Percentiles rank a stretch among this genome's conserved stretches.
Conservation (phyloP, 2,113 vertebrate species). For the Tonatia bakeri region DNA sequence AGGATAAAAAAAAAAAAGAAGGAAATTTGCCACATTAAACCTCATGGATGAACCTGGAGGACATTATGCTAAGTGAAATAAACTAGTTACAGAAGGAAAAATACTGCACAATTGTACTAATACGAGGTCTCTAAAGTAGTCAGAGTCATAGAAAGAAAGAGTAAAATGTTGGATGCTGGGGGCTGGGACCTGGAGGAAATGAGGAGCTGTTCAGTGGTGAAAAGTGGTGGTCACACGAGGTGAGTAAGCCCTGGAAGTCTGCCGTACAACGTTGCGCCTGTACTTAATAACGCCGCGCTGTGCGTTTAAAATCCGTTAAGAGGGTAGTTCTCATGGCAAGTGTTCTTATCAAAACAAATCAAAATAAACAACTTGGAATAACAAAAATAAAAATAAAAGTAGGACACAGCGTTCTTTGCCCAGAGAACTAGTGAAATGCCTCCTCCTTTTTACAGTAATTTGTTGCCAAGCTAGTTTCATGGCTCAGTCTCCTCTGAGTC, state of each 20-base stretch:
- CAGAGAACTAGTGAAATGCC: background rate
- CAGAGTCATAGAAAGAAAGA: background rate
- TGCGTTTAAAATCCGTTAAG: background rate
- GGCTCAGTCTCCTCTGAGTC: background rate
- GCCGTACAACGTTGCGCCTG: too few species aligned
- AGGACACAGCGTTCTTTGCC: background rate
- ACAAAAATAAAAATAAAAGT: conserved; percentile 8
- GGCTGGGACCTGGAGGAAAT: background rate
- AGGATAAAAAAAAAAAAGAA: too few species aligned
- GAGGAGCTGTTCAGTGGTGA: background rate
- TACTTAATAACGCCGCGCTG: background rate
- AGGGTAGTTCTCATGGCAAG: background rate
- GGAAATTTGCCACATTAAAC: background rate
- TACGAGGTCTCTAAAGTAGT: background rate
- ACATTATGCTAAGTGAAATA: background rate
- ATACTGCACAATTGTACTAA: background rate
- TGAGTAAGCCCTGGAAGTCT: background rate
- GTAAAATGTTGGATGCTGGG: background rate
- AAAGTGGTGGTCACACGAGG: background rate
- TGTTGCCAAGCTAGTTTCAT: background rate
- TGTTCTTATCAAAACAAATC: background rate
- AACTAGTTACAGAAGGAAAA: background rate
- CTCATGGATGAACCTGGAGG: background rate
- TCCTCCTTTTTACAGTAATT: background rate
- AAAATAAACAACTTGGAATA: background rate